These are phyloP conservation scores for Podarcis cretensis DNA, from an alignment of 2,113 vertebrate genomes.

Conservation along the genomic window DNA sequence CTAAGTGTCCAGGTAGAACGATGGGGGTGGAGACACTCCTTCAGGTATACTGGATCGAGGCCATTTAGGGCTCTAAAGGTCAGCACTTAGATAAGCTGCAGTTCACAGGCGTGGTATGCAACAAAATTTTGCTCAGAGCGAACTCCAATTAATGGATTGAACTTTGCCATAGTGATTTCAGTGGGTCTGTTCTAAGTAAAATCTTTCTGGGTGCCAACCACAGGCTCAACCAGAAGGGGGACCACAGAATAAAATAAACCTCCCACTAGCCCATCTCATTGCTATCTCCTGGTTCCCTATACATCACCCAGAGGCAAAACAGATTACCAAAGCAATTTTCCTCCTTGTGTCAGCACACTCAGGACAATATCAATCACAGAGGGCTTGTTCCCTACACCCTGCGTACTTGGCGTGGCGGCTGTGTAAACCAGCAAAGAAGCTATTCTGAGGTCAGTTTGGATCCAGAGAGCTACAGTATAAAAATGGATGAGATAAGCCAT, in stretches of 20 bases:
- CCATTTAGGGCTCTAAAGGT: too few relatives aligned
- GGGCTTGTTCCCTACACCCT: not conserved
- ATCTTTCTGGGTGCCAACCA: too few relatives aligned
- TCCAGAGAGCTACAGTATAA: not conserved
- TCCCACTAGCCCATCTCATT: not conserved
- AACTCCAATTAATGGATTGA: too few relatives aligned
- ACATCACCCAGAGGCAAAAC: not conserved
- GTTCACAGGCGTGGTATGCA: not conserved
- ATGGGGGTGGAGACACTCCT: too few relatives aligned
- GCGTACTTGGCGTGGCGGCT: not conserved
- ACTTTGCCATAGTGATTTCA: too few relatives aligned
- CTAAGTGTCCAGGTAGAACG: too few relatives aligned
- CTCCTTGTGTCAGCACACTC: not conserved
- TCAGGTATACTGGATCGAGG: too few relatives aligned
- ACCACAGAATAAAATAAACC: not conserved
- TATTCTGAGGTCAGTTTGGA: not conserved
- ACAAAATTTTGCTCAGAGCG: too few relatives aligned
- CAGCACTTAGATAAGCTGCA: not conserved
- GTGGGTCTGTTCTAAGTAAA: too few relatives aligned
- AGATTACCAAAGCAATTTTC: not conserved
- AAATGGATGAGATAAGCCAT: not conserved
- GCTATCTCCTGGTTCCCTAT: not conserved
- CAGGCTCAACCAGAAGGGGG: constrained; percentile 10
- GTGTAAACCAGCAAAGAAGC: not conserved
- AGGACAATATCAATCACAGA: not conserved